These are phyloP conservation scores for Drosophila santomea DNA, from an alignment of 1,140 invertebrate species.

Conservation along the genomic window DNA sequence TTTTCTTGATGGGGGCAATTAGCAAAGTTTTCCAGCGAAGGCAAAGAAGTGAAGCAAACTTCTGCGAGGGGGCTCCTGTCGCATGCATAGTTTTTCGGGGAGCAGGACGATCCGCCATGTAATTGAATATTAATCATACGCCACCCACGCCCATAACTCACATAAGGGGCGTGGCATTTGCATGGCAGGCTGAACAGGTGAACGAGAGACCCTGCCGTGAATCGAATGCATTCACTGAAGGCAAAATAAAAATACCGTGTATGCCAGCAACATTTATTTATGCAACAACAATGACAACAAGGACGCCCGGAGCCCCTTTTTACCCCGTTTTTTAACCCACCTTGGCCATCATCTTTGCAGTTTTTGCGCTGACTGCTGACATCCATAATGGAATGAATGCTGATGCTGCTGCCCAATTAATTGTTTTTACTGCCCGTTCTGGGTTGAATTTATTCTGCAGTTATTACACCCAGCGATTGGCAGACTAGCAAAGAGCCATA, in stretches of 20 bases:
- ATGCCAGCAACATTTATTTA: conserved; percentile 51
- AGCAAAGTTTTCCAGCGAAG: conserved; percentile 66
- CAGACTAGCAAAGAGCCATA: conserved; percentile 38
- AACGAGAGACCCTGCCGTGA: conserved; percentile 60
- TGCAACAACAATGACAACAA: conserved; percentile 63
- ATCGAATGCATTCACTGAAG: conserved; percentile 45
- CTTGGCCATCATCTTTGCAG: conserved; percentile 38
- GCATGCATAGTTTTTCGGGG: conserved; percentile 46
- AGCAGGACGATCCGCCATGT: conserved; percentile 50
- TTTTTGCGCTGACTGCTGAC: conserved; percentile 57
- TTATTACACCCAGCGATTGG: conserved; percentile 35
- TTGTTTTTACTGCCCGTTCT: conserved; percentile 56
- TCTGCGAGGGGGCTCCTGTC: conserved; percentile 28
- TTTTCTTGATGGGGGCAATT: conserved; percentile 65
- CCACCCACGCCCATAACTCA: conserved; percentile 68
- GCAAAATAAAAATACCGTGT: conserved; percentile 40
- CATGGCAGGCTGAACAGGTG: conserved; percentile 59
- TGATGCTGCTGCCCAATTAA: conserved; percentile 75
- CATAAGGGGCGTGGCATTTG: conserved; percentile 23
- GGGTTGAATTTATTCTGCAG: conserved; percentile 57
- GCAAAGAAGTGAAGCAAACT: conserved; percentile 41
- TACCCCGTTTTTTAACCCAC: not conserved
- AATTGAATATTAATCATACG: conserved; percentile 82
- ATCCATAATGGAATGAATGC: conserved; percentile 81
- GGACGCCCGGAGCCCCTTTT: conserved; percentile 6